phyloP scores from a whole-genome alignment of 2,888 invertebrate genomes.

The Cistogaster globosa region DNA sequence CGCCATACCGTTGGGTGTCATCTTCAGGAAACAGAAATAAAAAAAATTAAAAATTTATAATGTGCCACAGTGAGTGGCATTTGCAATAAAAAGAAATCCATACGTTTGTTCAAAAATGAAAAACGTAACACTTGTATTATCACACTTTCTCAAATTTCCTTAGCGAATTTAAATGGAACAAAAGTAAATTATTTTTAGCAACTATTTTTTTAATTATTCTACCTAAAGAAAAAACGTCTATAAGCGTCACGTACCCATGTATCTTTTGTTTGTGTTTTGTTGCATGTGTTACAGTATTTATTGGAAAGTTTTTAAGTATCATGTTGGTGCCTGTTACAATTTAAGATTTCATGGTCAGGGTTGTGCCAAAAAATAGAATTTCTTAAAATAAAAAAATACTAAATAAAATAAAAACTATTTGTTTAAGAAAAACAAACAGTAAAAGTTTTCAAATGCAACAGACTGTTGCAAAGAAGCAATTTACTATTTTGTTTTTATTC shows the following conservation, averaged over 20 bases:
- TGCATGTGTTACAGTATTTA: constrained; percentile 5
- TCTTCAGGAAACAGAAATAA: no score
- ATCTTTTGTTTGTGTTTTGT: no score
- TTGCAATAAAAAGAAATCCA: no score
- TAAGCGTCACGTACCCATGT: no score
- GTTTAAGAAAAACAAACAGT: constrained; percentile 35
- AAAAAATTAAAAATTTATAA: no score
- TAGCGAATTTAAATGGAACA: neutral
- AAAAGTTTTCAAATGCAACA: constrained; percentile 69
- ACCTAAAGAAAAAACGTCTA: constrained; percentile 12
- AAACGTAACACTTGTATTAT: no score
- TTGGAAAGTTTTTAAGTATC: constrained; percentile 63
- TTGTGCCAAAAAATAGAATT: constrained; percentile 56
- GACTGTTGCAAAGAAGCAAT: constrained; percentile 70
- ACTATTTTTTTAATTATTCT: neutral
- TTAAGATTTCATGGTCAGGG: constrained; percentile 70
- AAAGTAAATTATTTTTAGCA: neutral
- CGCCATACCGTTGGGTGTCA: no score
- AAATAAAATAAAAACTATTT: constrained; percentile 5
- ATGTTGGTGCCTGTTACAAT: constrained; percentile 64
- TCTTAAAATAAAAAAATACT: no score
- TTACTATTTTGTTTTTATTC: constrained; percentile 36
- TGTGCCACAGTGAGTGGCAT: no score
- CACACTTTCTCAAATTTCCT: no score
- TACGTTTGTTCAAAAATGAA: no score